These are phyloP conservation scores for Glomeris maerens DNA, from an alignment of 1,140 invertebrate genomes.

Conservation along the genomic window DNA sequence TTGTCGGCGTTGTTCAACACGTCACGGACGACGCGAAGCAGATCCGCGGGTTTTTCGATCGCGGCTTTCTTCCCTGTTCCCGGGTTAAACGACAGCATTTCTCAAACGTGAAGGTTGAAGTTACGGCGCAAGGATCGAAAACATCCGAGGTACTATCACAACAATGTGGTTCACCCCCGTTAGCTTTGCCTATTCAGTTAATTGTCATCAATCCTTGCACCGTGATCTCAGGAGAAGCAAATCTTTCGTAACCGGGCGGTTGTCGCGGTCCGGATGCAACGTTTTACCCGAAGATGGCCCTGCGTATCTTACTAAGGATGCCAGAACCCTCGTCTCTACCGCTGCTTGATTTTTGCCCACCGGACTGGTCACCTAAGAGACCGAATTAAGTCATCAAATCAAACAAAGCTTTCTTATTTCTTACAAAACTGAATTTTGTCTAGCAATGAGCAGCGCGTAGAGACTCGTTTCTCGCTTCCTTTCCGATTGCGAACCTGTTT, in stretches of 20 bases:
- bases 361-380: conserved; percentile 23
- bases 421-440: too few species aligned
- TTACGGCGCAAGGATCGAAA: not conserved
- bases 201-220: too few species aligned
- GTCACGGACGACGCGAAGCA: not conserved
- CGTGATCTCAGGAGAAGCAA: too few species aligned
- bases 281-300: conserved; percentile 49
- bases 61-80: conserved; percentile 10
- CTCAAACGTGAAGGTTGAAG: not conserved
- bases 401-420: too few species aligned
- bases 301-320: conserved; percentile 45
- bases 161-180: too few species aligned
- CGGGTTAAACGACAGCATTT: not conserved
- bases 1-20: not conserved
- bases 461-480: too few species aligned
- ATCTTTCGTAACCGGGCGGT: too few species aligned
- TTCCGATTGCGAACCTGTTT: too few species aligned
- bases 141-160: not conserved
- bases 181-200: too few species aligned
- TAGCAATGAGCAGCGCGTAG: too few species aligned
- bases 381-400: too few species aligned
- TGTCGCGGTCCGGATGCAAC: too few species aligned
- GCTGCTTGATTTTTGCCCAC: conserved; percentile 32
- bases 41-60: conserved; percentile 4
- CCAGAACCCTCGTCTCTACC: conserved; percentile 31